Base-by-base conservation (phyloP, 2,888 invertebrate species). In the Pachymerium ferrugineum region DNA sequence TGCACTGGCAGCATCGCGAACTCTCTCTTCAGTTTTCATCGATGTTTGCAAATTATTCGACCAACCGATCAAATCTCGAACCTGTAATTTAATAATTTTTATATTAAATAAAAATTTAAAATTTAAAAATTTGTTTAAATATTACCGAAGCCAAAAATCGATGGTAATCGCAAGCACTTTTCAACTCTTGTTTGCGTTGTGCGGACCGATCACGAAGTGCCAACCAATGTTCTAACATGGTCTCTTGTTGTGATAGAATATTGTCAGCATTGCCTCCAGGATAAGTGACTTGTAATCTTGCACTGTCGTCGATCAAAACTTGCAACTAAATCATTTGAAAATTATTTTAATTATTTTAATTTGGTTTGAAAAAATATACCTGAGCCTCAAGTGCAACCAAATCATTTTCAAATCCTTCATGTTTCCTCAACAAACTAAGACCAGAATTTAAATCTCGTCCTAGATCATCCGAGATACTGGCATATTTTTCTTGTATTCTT, bases 361-460 rank as follows among this genome's bases (percentile, higher is more conserved):
- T 16, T 1, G 30, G 1, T 74, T 54, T 67, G 85, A 89, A 84
- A 92, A 91, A 35, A 14, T 14, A 14, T 25, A 94, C 85, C 82
- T 94, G 95, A 0, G 94, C 95, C 80, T 97, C 96, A 19, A 97
- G 85, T 0, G 96, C 93, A 0, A 92, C 90, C 74, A 97, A 84
- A 81, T 98, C 97, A 81, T 94, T 96, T 83, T 96, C 95, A 78
- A 93, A 92, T 0, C 92, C 90, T 83, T 96, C 96, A 81, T 97
- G 97, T 78, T 91, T 90, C 73, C 96, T 86, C 47, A 92, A 86
- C 75, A 95, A 85, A 0, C 90, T 89, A 76, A 93, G 84, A 4
- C 94, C 94, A 0, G 93, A 91, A 79, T 94, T 91, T 73, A 94
- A 86, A 84, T 97, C 96, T 70, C 92, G 86, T 78, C 89, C 90